Base-by-base conservation (phyloP, 1,140 invertebrate species). In the Stenopsyche tienmushanensis region DNA sequence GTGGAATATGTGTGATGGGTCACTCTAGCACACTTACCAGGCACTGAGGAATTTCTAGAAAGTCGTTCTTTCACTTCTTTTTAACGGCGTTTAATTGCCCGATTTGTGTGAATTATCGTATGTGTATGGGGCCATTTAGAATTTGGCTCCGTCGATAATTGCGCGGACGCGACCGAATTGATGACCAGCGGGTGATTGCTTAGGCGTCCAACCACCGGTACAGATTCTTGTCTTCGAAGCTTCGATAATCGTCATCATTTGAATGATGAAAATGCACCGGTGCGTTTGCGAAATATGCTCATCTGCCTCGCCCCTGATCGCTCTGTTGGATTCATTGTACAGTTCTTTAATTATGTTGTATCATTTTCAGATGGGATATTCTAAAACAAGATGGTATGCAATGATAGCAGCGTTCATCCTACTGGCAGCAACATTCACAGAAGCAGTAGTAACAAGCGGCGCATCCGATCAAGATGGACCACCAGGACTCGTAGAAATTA, bases 371-470 rank as follows among this genome's bases (percentile, higher is more conserved):
- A 60, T 60, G 57, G 23, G 20, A 42, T 41, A 60, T 26, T 29
- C 24, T 25, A 60, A 44, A 15, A 20, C 23, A 1, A 58, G 55
- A 58, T 58, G 55, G 55, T 25, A 21, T 15, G 17, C 20, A 3
- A 3, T 25, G 5, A 3, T 57, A 15, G 17, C 41, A 3, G 20
- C 20, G 15, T 41, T 8, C 42, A 23, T 20, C 34, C 10, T 60
- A 60, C 3, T 47, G 7, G 13, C n/a, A 23, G 15, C 21, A 25
- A n/a, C 25, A 1, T 20, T 39, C 9, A 21, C 15, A 1, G n/a
- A 25, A 57, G 53, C 20, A 3, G 92, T 72, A 91, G 89, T 65
- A 91, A 92, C 83, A 97, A 97, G 24, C 94, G 95, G 80, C 90
- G 20, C 62, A 10, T 42, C 45, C 2, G 69, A 67, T 15, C 39